phyloP scores from a whole-genome alignment of 2,113 vertebrate species.

The Nestor notabilis region DNA sequence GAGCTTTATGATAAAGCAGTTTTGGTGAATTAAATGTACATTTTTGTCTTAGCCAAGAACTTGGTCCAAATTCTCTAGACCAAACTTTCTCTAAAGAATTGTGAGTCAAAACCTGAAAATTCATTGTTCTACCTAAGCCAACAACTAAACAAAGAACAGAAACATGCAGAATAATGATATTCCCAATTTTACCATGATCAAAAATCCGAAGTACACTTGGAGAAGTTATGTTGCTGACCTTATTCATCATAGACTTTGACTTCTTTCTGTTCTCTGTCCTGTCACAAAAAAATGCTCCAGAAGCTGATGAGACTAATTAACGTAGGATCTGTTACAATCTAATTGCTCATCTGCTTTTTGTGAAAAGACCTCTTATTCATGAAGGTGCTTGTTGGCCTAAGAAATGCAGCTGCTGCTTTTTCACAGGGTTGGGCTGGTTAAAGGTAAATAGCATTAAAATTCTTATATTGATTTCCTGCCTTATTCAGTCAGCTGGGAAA shows the following conservation, averaged over 20 bases:
- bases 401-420: conserved; percentile 44
- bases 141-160: background rate
- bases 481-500: conserved; percentile 34
- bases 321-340: background rate
- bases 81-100: background rate
- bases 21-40: background rate
- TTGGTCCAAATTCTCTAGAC: background rate
- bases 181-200: background rate
- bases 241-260: background rate
- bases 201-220: background rate
- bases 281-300: background rate
- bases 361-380: conserved; percentile 10
- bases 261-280: background rate
- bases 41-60: background rate
- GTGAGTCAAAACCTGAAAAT: background rate
- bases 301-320: conserved; percentile 24
- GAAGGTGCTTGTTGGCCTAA: background rate
- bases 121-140: background rate
- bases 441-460: conserved; percentile 40
- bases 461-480: conserved; percentile 39
- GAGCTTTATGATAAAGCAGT: background rate
- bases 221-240: background rate
- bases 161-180: background rate
- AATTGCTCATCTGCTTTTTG: conserved; percentile 35
- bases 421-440: background rate